A percentile compares a stretch with the other conserved stretches of the same genome.
phyloP scores from a whole-genome alignment of 2,113 vertebrate genomes.

The Zosterops pallidus region DNA sequence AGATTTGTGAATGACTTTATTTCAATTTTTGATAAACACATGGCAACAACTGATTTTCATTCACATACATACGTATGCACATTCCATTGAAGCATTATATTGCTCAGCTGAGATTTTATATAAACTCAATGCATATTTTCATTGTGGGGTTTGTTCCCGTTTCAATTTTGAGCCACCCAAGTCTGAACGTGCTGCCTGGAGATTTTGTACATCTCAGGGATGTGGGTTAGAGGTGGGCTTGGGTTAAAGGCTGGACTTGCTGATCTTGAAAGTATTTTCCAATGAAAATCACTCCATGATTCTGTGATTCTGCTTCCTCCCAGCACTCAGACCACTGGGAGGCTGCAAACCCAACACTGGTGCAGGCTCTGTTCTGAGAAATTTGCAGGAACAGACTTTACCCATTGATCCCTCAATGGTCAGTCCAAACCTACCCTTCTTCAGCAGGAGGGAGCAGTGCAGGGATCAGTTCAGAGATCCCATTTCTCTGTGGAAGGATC shows the following conservation, averaged over 20 bases:
- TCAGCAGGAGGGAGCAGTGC: background rate
- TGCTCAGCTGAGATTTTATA: background rate
- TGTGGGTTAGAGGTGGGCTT: fast-evolving
- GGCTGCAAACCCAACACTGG: background rate
- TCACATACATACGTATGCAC: background rate
- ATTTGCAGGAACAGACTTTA: background rate
- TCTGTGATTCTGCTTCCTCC: background rate
- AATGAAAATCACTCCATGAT: background rate
- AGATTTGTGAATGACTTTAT: conserved; percentile 77
- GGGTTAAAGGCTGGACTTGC: background rate
- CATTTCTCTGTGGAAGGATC: background rate
- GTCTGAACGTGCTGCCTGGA: background rate
- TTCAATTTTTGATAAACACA: conserved; percentile 72
- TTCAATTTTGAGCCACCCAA: background rate
- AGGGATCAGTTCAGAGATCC: background rate
- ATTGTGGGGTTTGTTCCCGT: background rate
- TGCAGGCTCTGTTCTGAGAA: background rate
- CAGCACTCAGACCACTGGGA: background rate
- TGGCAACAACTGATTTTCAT: conserved; percentile 67
- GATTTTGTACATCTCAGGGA: background rate
- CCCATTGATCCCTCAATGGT: fast-evolving
- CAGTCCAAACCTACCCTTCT: background rate
- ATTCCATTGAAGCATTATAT: background rate
- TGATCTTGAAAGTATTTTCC: background rate
- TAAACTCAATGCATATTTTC: background rate